Percentiles rank a stretch among this genome's conserved stretches.
These are phyloP conservation scores for Tetragnatha montana DNA, from an alignment of 2,888 invertebrate species.

Conservation along the genomic window DNA sequence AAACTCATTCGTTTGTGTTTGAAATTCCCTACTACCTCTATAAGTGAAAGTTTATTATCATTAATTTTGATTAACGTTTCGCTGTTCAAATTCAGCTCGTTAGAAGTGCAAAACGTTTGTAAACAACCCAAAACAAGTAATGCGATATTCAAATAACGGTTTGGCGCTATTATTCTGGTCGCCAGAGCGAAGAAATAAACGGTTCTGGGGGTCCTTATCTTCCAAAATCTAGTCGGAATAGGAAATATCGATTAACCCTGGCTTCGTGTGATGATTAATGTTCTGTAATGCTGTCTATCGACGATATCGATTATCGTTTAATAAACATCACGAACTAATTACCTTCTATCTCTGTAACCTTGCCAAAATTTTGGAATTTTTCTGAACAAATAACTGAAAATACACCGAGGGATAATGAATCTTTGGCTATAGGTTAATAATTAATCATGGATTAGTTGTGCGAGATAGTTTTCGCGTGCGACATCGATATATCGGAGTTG, in stretches of 20 bases:
- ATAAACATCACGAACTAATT: conserved; percentile 66
- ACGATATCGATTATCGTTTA: conserved; percentile 65
- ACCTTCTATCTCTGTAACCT: conserved; percentile 51
- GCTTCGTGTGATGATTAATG: conserved; percentile 47
- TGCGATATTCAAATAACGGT: background rate
- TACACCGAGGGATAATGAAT: conserved; percentile 42
- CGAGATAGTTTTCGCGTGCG: conserved; percentile 11
- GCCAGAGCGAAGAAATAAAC: background rate
- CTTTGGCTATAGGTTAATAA: conserved; percentile 44
- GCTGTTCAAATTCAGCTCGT: background rate
- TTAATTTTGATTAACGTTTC: background rate
- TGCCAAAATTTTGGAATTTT: conserved; percentile 54
- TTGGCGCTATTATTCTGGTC: background rate
- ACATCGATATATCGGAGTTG: conserved; percentile 25
- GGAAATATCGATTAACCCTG: conserved; percentile 10
- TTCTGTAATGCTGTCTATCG: conserved; percentile 25
- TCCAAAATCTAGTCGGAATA: background rate
- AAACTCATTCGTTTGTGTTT: no score
- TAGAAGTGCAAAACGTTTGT: background rate
- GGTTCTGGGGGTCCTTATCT: conserved; percentile 1
- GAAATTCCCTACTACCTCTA: no score
- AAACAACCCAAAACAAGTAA: background rate
- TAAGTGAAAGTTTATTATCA: background rate
- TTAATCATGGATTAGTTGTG: conserved; percentile 50
- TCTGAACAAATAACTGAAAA: conserved; percentile 44